These are phyloP conservation scores for Troilus luridus DNA, from an alignment of 2,888 invertebrate species.

Conservation along the genomic window DNA sequence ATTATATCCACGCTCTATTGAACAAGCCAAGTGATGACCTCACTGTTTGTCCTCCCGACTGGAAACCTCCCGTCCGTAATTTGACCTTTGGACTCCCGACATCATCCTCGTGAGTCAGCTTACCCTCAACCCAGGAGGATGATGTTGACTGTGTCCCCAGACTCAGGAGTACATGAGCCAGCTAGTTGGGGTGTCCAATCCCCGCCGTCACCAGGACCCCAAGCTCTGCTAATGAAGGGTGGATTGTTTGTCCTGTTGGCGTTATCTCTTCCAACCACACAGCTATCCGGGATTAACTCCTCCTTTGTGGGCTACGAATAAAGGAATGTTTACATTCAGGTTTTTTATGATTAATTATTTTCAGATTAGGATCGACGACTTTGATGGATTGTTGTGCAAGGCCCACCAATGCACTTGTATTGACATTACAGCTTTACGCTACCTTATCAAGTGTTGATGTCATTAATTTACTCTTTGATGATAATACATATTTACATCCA, in stretches of 20 bases:
- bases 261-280: background rate
- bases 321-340: slow-evolving; percentile 16
- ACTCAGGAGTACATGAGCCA: background rate
- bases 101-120: background rate
- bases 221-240: slow-evolving; percentile 8
- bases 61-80: slow-evolving; percentile 17
- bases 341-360: slow-evolving; percentile 35
- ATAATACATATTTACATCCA: background rate
- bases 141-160: background rate
- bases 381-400: background rate
- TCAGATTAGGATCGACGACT: background rate
- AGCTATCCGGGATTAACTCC: background rate
- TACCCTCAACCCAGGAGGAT: background rate
- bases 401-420: background rate
- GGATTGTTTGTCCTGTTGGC: background rate
- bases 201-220: background rate
- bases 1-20: background rate
- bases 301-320: slow-evolving; percentile 3
- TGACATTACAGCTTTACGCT: background rate
- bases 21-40: background rate
- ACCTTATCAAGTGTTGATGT: background rate
- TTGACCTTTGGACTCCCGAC: background rate
- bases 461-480: background rate
- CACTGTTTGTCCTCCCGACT: slow-evolving; percentile 19
- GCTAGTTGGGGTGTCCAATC: background rate